Percentiles rank a stretch among this genome's conserved stretches.
These are phyloP conservation scores for Lamprologus ornatipinnis DNA, from an alignment of 2,113 vertebrate species.

Conservation along the genomic window DNA sequence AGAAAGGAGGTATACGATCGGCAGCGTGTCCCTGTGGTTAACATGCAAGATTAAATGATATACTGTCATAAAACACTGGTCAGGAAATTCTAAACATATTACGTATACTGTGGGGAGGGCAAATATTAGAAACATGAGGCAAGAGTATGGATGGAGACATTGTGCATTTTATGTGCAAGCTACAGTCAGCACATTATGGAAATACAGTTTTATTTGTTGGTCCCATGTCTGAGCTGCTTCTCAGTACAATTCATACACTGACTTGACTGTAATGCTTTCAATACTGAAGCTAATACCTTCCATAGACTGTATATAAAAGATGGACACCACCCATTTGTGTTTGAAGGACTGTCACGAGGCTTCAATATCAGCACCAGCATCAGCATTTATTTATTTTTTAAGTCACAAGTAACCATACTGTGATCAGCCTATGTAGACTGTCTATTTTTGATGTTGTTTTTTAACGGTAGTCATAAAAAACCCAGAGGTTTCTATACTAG, in stretches of 20 bases:
- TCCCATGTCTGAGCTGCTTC: neutral
- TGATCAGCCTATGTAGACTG: neutral
- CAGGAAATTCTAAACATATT: neutral
- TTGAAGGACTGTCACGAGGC: neutral
- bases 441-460: neutral
- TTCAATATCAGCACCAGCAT: neutral
- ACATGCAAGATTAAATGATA: conserved; percentile 20
- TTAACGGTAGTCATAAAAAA: neutral
- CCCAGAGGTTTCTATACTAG: neutral
- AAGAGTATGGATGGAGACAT: neutral
- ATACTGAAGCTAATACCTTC: neutral
- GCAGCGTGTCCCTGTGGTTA: neutral
- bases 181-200: neutral
- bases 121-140: neutral
- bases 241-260: neutral
- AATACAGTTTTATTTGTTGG: neutral
- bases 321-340: neutral
- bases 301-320: neutral
- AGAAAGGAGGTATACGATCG: conserved; percentile 5
- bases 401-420: neutral
- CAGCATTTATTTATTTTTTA: neutral
- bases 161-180: neutral
- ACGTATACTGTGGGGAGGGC: neutral
- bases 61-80: neutral
- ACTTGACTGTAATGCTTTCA: neutral